These are phyloP conservation scores for Bambusicola thoracicus DNA, from an alignment of 2,113 vertebrate species.

Conservation along the genomic window DNA sequence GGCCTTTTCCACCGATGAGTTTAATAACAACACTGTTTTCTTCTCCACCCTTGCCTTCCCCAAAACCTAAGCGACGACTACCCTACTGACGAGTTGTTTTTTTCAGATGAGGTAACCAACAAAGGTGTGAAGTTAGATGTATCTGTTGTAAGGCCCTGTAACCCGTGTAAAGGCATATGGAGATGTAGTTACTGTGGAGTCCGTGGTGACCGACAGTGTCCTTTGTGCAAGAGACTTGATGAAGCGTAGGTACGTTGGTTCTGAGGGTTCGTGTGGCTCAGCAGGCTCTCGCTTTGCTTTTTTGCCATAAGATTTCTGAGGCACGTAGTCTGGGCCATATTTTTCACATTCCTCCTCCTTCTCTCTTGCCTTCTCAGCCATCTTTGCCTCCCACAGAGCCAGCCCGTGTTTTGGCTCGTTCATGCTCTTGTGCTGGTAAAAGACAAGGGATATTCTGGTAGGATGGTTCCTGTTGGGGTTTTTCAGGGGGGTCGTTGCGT, in stretches of 20 bases:
- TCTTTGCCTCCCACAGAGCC: constrained; percentile 95
- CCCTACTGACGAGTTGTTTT: constrained; percentile 34
- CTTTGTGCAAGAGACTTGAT: constrained; percentile 88
- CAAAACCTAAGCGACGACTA: not conserved
- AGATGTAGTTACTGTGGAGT: constrained; percentile 90
- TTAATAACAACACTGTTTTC: constrained; percentile 36
- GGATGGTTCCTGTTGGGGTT: constrained; percentile 91
- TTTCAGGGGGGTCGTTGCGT: constrained; percentile 93
- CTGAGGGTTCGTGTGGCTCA: constrained; percentile 81
- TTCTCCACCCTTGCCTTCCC: constrained; percentile 38
- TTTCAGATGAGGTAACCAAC: constrained; percentile 74
- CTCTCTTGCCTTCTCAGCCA: constrained; percentile 95
- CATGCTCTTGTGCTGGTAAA: constrained; percentile 99
- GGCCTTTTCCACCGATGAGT: constrained; percentile 52
- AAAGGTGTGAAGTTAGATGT: constrained; percentile 78
- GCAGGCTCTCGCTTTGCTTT: constrained; percentile 88
- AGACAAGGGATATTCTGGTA: constrained; percentile 95
- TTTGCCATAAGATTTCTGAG: constrained; percentile 88
- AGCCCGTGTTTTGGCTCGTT: constrained; percentile 95
- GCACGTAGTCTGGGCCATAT: constrained; percentile 87
- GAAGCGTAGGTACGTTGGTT: constrained; percentile 90
- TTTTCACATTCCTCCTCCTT: constrained; percentile 93
- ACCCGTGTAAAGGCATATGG: constrained; percentile 98
- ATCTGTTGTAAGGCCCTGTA: constrained; percentile 96
- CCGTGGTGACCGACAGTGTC: constrained; percentile 91